A percentile compares a stretch with the other conserved stretches of the same genome.
These are phyloP conservation scores for Zosterops japonicus DNA, from an alignment of 2,113 vertebrate species.

Conservation along the genomic window DNA sequence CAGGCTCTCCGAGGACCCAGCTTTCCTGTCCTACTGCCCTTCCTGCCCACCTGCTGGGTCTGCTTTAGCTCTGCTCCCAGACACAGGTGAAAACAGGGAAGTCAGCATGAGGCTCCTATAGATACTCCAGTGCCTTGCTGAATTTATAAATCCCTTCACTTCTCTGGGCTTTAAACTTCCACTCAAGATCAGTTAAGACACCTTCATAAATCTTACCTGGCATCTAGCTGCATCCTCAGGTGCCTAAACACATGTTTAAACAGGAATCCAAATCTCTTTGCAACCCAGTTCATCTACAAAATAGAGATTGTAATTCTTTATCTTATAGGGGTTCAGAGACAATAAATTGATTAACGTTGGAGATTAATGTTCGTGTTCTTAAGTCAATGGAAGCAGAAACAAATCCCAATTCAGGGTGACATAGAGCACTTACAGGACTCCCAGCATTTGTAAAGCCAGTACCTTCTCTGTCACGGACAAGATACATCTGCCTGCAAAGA, in stretches of 20 bases:
- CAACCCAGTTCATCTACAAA: neutral
- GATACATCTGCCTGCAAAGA: neutral
- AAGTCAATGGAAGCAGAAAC: constrained; percentile 15
- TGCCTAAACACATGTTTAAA: constrained; percentile 2
- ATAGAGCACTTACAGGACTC: neutral
- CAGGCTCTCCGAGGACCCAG: neutral
- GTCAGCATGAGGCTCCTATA: fast-evolving
- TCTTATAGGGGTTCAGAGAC: neutral
- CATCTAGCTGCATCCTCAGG: neutral
- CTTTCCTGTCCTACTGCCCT: neutral
- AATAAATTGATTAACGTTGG: neutral
- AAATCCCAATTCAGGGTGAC: neutral
- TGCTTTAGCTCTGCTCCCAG: neutral
- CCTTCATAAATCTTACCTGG: neutral
- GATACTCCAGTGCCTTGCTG: neutral
- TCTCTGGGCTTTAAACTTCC: neutral
- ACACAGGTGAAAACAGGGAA: neutral
- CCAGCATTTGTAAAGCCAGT: neutral
- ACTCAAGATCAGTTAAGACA: neutral
- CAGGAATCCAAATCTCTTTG: neutral
- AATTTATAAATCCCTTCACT: neutral
- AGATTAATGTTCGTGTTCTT: neutral
- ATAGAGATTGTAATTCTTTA: neutral
- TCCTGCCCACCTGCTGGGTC: neutral
- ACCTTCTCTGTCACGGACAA: neutral